phyloP scores from a whole-genome alignment of 1,140 invertebrate species.

The Penaeus japonicus region DNA sequence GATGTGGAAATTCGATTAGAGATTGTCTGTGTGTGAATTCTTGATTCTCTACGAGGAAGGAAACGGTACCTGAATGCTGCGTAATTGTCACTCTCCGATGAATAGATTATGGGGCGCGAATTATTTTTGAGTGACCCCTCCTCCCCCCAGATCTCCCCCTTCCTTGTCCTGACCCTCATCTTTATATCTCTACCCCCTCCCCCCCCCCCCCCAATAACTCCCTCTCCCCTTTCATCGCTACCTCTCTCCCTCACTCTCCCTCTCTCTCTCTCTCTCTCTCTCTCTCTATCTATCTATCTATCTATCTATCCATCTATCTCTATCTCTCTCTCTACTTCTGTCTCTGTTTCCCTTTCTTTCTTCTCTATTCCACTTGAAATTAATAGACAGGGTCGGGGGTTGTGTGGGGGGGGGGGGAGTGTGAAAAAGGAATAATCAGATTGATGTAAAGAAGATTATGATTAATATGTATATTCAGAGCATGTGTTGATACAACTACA shows the following conservation, averaged over 20 bases:
- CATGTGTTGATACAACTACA: background rate
- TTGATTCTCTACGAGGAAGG: too few relatives aligned
- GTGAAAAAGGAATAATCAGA: background rate
- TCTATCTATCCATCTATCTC: too few relatives aligned
- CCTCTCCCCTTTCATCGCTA: background rate
- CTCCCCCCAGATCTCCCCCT: background rate
- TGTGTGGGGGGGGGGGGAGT: background rate
- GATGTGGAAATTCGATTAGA: too few relatives aligned
- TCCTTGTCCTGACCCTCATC: background rate
- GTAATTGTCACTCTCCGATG: too few relatives aligned
- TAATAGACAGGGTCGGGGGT: background rate
- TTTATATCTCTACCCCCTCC: background rate
- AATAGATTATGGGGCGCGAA: too few relatives aligned
- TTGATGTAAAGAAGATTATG: too few relatives aligned
- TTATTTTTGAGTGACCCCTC: background rate
- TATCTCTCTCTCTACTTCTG: background rate
- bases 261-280: background rate
- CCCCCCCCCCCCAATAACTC: background rate
- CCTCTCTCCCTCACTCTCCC: background rate
- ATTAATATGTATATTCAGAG: too few relatives aligned
- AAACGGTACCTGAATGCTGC: too few relatives aligned
- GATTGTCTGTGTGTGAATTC: too few relatives aligned
- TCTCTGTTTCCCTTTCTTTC: background rate
- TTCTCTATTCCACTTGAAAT: background rate
- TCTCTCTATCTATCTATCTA: background rate